Evolutionary conservation across 2,888 invertebrate species (phyloP), one percentile per base, ranked within the genome.

Genomic region (Rhingia rostrata): DNA sequence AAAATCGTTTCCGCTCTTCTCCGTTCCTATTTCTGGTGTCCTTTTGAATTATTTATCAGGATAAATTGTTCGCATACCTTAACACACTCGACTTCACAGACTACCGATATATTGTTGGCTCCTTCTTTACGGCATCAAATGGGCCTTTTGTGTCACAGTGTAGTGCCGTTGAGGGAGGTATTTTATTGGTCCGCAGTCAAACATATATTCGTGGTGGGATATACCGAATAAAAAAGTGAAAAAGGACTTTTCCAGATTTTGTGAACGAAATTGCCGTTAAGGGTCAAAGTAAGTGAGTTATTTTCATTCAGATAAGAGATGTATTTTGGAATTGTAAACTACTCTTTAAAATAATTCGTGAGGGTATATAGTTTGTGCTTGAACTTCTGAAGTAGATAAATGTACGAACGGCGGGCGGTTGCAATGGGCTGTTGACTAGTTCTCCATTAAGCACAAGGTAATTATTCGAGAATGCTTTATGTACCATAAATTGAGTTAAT

Each of bases 21-120:
- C n/a, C 43, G n/a, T 43, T 67, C 30, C 54, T 10, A 41, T 12
- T 53, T 41, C 51, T 32, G 32, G 41, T 39, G 32, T 67, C 39
- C 54, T 54, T 54, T 67, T 67, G 53, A 39, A 67, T 67, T 67
- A 67, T 67, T 53, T 54, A 54, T 67, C 54, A n/a, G 10, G 30
- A 39, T 32, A 39, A 51, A 66, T 66, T 53, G 39, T 41, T 30
- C 35, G 53, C 53, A 51, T 41, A 66, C 22, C 39, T 37, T 30
- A 51, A 39, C 66, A 51, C 33, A 12, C 39, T 22, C 9, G 4
- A 10, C 9, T 43, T n/a, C 4, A 14, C 12, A 6, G 14, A 10
- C 4, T 4, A 9, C 4, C 10, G 22, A 10, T 22, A 5, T 49
- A 49, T 10, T 49, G 49, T 7, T 49, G 22, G 6, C 30, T 14